Percentiles rank a stretch among this genome's conserved stretches.
phyloP scores from a whole-genome alignment of 2,113 vertebrate genomes.

The Callaeas wilsoni region DNA sequence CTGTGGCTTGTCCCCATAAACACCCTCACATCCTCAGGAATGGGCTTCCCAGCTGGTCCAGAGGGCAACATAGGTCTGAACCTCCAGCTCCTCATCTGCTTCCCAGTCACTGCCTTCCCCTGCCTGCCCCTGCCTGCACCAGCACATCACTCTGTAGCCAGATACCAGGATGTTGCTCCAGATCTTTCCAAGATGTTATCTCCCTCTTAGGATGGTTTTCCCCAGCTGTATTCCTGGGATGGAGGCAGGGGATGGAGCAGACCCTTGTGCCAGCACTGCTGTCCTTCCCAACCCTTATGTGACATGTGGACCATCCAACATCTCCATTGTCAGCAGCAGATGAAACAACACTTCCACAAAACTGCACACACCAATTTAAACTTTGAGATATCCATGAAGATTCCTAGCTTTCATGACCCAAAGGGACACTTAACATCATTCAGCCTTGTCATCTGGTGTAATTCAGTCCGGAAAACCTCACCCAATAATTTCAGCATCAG shows the following conservation, averaged over 20 bases:
- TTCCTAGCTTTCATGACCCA: background rate
- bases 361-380: background rate
- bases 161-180: background rate
- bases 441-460: conserved; percentile 7
- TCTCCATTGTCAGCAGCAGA: background rate
- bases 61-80: accelerated
- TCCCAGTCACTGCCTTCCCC: background rate
- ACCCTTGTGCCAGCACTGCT: background rate
- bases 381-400: background rate
- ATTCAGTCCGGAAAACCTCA: conserved; percentile 40
- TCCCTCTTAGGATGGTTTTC: background rate
- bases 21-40: background rate
- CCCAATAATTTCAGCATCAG: conserved; percentile 40
- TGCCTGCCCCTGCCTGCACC: background rate
- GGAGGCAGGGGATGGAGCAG: background rate
- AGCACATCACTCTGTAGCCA: background rate
- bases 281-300: background rate
- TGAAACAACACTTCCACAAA: background rate
- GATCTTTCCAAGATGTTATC: background rate
- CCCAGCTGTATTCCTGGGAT: background rate
- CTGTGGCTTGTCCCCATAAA: background rate
- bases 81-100: background rate
- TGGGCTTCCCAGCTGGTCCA: background rate
- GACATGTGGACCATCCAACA: background rate
- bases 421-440: conserved; percentile 12